Evolutionary conservation across 2,113 vertebrate species (phyloP).

Genomic region (Grus americana): DNA sequence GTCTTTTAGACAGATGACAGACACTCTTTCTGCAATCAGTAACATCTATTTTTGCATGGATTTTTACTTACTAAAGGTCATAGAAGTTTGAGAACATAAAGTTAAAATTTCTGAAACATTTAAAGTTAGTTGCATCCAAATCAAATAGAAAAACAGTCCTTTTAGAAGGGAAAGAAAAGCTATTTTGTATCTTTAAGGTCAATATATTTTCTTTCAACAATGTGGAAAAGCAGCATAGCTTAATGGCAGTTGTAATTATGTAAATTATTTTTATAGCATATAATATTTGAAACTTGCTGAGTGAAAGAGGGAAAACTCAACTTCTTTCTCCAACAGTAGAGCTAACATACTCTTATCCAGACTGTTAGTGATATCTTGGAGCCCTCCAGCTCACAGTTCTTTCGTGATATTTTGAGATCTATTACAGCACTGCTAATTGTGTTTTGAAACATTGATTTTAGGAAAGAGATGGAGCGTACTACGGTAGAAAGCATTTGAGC

Average conservation of each 20-base stretch:
- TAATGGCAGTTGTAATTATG: neutral
- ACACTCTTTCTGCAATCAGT: neutral
- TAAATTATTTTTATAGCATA: neutral
- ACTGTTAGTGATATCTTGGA: neutral
- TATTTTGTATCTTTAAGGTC: neutral
- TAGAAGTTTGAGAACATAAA: neutral
- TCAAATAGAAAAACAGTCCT: neutral
- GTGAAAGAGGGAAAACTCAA: neutral
- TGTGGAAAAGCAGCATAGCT: neutral
- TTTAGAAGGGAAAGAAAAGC: neutral
- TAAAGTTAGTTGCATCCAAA: neutral
- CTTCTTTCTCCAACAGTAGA: neutral
- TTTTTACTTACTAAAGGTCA: neutral
- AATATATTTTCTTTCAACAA: neutral
- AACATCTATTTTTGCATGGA: neutral
- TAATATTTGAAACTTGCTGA: neutral
- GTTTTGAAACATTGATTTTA: slow-evolving; percentile 60
- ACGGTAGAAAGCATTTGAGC: slow-evolving; percentile 21
- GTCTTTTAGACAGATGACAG: neutral
- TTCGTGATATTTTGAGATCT: slow-evolving; percentile 22
- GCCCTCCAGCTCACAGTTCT: slow-evolving; percentile 9
- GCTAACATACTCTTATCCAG: neutral
- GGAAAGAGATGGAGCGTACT: slow-evolving; percentile 13
- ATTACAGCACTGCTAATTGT: slow-evolving; percentile 47
- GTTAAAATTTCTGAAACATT: neutral